Base-by-base conservation (phyloP, 2,113 vertebrate genomes). In the Heptranchias perlo region DNA sequence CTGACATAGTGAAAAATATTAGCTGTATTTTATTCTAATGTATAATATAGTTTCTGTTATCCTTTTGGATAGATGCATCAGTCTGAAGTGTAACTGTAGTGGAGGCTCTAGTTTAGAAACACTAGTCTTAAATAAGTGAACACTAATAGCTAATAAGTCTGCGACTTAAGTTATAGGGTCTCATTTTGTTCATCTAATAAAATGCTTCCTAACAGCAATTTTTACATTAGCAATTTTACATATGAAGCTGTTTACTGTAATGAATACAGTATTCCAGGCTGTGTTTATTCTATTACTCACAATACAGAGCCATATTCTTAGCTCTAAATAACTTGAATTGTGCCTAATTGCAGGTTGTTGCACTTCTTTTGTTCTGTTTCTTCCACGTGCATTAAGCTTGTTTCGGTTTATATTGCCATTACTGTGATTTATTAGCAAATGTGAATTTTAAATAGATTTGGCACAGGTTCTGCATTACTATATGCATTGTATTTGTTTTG, bases 371-470 rank as follows among this genome's bases (percentile, higher is more conserved):
- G 54, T 92, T 93, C 35, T 93, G 58, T 64, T 61, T 58, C 49
- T 92, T 92, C 16, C 52, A 92, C n/a, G 18, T 62, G 14, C 35
- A 47, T 44, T 65, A 44, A 65, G 7, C 18, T 95, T 95, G 64
- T 95, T 95, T 47, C 61, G 16, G 69, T 95, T 64, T 62, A 39
- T 39, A 39, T 62, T 62, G 89, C 58, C 54, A 69, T 95, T 95
- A 47, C 44, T 67, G 64, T 67, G 44, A 28, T 3, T 16, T 23
- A 62, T 49, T 10, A 67, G 14, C 11, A 94, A 95, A 65, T 69
- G 64, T 95, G 64, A 54, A 49, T 69, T 89, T 95, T 49, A 95
- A 93, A 67, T 49, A 95, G 64, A 65, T 95, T 49, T 95, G 64
- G 44, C 64, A 69, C 47, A 49, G 47, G 25, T 54, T 89, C 86